Conservation (phyloP, 1,140 invertebrate genomes). For the Lepeophtheirus salmonis region DNA sequence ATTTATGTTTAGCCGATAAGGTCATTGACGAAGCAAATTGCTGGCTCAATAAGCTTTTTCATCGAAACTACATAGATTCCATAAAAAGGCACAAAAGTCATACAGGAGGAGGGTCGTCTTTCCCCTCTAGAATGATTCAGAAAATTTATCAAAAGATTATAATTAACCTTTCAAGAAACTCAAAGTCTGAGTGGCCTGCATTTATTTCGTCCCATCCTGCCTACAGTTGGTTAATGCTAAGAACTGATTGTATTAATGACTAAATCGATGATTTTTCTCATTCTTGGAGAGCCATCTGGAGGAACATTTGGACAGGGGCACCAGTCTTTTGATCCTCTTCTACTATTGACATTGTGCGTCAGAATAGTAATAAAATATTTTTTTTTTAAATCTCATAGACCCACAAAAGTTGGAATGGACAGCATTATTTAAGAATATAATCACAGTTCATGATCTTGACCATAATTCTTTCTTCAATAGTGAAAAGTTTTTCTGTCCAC, state of each 20-base stretch:
- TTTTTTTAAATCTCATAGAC: background rate
- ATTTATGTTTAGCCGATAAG: no score
- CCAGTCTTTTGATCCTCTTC: background rate
- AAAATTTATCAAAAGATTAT: background rate
- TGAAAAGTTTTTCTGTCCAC: background rate
- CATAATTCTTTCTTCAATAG: background rate
- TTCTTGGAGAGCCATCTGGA: background rate
- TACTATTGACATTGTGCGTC: background rate
- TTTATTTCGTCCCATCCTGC: background rate
- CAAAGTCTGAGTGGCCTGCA: background rate
- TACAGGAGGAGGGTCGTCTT: background rate
- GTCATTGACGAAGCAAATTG: no score
- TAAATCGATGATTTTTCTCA: background rate
- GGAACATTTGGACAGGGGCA: background rate
- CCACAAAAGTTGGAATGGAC: background rate
- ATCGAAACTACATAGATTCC: no score
- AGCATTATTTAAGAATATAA: background rate
- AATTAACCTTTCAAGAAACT: background rate
- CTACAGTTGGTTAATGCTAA: background rate
- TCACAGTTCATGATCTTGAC: background rate
- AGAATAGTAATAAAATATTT: background rate
- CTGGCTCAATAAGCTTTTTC: no score
- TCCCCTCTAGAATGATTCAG: background rate
- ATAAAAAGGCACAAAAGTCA: no score
- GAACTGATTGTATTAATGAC: background rate